Evolutionary conservation across 2,888 invertebrate species (phyloP).

Genomic region (Silvanus unidentatus): DNA sequence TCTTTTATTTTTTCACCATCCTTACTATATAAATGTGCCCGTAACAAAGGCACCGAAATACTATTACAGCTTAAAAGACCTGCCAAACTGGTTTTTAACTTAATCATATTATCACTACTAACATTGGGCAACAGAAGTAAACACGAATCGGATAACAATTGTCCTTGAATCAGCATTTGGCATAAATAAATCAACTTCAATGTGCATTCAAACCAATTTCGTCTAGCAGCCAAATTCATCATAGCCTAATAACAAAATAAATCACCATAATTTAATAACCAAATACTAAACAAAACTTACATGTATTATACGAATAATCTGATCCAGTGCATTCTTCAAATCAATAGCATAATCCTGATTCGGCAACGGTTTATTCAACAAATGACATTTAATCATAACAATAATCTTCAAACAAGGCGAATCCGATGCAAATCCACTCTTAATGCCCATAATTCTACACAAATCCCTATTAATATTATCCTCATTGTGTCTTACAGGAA

Average conservation of each 20-base stretch:
- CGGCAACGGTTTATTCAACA: conserved; percentile 75
- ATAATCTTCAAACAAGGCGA: conserved; percentile 93
- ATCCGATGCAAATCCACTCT: conserved; percentile 68
- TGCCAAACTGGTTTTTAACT: conserved; percentile 51
- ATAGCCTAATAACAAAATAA: conserved; percentile 66
- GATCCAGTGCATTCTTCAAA: conserved; percentile 93
- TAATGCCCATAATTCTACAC: conserved; percentile 68
- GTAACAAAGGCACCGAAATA: conserved; percentile 10
- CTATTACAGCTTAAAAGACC: conserved; percentile 9
- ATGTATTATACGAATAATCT: conserved; percentile 90
- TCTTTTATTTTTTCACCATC: conserved; percentile 16
- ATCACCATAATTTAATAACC: neutral
- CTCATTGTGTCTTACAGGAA: conserved; percentile 98
- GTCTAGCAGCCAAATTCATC: conserved; percentile 88
- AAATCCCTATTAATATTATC: conserved; percentile 88
- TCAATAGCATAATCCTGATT: conserved; percentile 94
- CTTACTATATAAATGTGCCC: conserved; percentile 11
- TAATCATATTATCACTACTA: conserved; percentile 57
- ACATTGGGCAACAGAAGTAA: conserved; percentile 74
- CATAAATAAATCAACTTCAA: conserved; percentile 71
- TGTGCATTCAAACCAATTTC: conserved; percentile 82
- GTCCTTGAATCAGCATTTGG: conserved; percentile 88
- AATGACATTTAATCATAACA: conserved; percentile 89
- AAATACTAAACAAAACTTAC: conserved; percentile 44
- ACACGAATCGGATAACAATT: conserved; percentile 74